These are phyloP conservation scores for Eupleurogrammus muticus DNA, from an alignment of 2,797 vertebrate genomes.

Conservation along the genomic window DNA sequence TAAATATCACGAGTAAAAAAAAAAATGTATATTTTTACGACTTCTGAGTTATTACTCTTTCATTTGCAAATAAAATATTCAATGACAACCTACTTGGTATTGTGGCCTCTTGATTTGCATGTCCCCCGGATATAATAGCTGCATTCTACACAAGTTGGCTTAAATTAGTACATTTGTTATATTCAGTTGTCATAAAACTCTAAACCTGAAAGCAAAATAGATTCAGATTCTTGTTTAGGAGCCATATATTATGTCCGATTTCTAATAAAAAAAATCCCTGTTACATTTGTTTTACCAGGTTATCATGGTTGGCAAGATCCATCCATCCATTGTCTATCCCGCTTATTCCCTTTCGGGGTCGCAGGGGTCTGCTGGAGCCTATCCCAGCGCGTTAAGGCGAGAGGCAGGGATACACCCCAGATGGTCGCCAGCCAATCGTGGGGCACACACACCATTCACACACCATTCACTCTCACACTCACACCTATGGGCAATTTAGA, in stretches of 20 bases:
- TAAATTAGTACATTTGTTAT: too few relatives aligned
- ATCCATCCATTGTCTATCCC: too few relatives aligned
- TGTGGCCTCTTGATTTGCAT: conserved; percentile 52
- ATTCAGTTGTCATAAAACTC: conserved; percentile 11
- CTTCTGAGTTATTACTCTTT: conserved; percentile 89
- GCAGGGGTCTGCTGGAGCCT: too few relatives aligned
- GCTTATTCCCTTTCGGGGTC: too few relatives aligned
- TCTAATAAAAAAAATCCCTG: neutral
- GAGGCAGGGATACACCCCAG: too few relatives aligned
- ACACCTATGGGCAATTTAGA: too few relatives aligned
- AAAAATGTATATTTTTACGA: conserved; percentile 91
- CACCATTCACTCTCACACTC: too few relatives aligned
- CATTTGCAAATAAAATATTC: conserved; percentile 90
- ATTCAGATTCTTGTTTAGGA: neutral
- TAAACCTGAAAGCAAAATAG: neutral
- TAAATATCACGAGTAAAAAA: conserved; percentile 89
- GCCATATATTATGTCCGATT: neutral
- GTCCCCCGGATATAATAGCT: neutral
- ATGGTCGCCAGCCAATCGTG: too few relatives aligned
- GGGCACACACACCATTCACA: too few relatives aligned
- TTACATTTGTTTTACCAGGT: neutral
- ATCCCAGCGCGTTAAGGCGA: too few relatives aligned
- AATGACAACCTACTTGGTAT: conserved; percentile 78
- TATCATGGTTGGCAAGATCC: too few relatives aligned
- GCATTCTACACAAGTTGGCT: neutral